Percentiles rank a stretch among this genome's conserved stretches.
These are phyloP conservation scores for Pseudomugil tenellus DNA, from an alignment of 2,797 vertebrate species.

Conservation along the genomic window DNA sequence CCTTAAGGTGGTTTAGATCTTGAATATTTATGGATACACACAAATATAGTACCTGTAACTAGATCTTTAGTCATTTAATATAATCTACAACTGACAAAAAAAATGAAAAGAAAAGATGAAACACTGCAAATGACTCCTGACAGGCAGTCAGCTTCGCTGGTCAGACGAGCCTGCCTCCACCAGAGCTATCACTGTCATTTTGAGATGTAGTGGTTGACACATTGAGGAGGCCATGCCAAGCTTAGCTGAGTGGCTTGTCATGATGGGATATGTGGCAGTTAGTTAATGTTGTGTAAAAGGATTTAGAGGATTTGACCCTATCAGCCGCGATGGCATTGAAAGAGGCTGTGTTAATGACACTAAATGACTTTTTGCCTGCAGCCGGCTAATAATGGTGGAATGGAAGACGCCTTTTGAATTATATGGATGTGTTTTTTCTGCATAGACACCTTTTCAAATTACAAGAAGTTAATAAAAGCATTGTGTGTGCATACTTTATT, in stretches of 20 bases:
- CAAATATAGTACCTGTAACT: neutral
- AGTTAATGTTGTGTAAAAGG: conserved; percentile 80
- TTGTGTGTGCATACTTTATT: conserved; percentile 2
- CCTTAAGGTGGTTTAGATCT: neutral
- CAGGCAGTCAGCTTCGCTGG: conserved; percentile 22
- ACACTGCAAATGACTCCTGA: conserved; percentile 25
- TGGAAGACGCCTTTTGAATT: conserved; percentile 56
- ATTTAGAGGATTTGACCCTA: conserved; percentile 81
- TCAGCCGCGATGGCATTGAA: conserved; percentile 73
- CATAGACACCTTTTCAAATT: conserved; percentile 28
- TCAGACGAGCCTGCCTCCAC: conserved; percentile 22
- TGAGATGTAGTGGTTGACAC: conserved; percentile 56
- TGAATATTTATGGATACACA: neutral
- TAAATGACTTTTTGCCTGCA: conserved; percentile 71
- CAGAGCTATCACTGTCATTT: conserved; percentile 49
- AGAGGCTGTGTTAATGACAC: conserved; percentile 72
- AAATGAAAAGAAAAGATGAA: neutral
- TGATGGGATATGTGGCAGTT: conserved; percentile 66
- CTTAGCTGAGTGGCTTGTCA: conserved; percentile 71
- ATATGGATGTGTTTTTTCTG: conserved; percentile 31
- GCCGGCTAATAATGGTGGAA: conserved; percentile 67
- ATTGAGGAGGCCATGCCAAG: conserved; percentile 63
- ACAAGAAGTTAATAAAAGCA: conserved; percentile 23
- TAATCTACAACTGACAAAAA: neutral
- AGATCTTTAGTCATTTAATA: conserved; percentile 5